These are phyloP conservation scores for Allophyes oxyacanthae DNA, from an alignment of 2,888 invertebrate species.

Conservation along the genomic window DNA sequence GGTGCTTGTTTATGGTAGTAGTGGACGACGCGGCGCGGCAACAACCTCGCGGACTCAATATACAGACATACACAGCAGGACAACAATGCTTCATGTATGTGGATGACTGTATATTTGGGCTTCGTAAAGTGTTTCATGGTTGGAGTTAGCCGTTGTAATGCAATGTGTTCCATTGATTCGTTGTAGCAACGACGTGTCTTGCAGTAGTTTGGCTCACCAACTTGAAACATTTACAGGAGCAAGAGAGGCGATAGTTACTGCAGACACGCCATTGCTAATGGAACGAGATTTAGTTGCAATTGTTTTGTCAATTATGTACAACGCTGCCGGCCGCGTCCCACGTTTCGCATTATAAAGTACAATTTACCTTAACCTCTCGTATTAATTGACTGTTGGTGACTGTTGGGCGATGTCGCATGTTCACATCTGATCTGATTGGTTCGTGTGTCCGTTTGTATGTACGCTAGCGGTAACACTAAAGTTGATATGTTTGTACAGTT, in stretches of 20 bases:
- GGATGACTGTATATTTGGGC: not conserved
- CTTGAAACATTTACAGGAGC: not conserved
- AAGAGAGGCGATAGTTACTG: not conserved
- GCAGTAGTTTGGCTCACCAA: not conserved
- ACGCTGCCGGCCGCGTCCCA: conserved; percentile 55
- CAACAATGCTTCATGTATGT: not conserved
- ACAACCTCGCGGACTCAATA: not conserved
- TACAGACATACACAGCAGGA: not conserved
- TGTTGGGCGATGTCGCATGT: conserved; percentile 72
- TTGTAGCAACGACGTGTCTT: not conserved
- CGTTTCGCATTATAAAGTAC: conserved; percentile 75
- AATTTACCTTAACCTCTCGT: conserved; percentile 75
- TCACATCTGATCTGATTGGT: conserved; percentile 62
- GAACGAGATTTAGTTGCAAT: conserved; percentile 9
- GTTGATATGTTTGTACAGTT: conserved; percentile 88
- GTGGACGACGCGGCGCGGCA: conserved; percentile 19
- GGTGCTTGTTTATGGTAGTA: conserved; percentile 72
- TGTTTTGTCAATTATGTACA: conserved; percentile 34
- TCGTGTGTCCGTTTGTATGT: conserved; percentile 69
- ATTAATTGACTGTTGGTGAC: conserved; percentile 64
- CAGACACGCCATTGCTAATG: not conserved
- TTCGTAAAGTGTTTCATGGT: not conserved
- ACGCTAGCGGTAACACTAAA: conserved; percentile 78
- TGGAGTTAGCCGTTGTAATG: conserved; percentile 1
- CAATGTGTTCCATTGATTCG: conserved; percentile 13